Percentiles rank a stretch among this genome's conserved stretches.
Evolutionary conservation across 2,113 vertebrate species (phyloP).

Genomic region (Pituophis catenifer): DNA sequence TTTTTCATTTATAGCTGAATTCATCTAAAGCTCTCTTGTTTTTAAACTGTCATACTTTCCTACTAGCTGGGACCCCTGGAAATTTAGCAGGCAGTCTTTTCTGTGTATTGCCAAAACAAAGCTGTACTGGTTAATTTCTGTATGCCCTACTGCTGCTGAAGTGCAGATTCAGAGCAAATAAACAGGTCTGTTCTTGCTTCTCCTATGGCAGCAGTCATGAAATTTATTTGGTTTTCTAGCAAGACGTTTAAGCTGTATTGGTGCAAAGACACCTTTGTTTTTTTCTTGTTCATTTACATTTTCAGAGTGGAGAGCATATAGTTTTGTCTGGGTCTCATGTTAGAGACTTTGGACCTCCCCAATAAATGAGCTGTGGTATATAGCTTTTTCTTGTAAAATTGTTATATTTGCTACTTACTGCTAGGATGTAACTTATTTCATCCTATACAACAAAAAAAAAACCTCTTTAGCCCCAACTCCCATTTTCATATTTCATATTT

Average conservation of each 20-base stretch:
- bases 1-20: neutral
- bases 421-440: neutral
- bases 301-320: neutral
- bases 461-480: neutral
- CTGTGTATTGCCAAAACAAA: neutral
- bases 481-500: neutral
- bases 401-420: neutral
- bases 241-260: neutral
- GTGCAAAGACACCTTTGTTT: neutral
- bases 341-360: neutral
- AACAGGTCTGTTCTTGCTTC: neutral
- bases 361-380: neutral
- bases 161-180: neutral
- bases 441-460: neutral
- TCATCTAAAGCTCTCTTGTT: neutral
- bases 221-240: neutral
- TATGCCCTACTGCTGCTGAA: neutral
- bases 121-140: neutral
- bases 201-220: neutral
- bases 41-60: neutral
- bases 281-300: neutral
- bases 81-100: neutral
- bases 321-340: neutral
- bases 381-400: neutral
- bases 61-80: neutral